Conservation (phyloP, 2,888 invertebrate genomes). For the Cremastinae sp. region DNA sequence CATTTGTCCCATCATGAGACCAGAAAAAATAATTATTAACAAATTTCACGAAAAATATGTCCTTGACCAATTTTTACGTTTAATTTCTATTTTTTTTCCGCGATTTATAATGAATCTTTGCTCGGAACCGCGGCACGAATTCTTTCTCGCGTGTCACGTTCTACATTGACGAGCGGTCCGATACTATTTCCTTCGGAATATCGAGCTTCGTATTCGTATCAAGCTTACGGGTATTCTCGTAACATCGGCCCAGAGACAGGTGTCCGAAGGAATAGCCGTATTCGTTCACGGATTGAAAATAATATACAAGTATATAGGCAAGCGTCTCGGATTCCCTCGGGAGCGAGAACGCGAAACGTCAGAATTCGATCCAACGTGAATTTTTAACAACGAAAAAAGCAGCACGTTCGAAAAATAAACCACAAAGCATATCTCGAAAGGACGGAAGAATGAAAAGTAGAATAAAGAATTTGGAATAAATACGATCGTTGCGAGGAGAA, state of each 20-base stretch:
- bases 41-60: background rate
- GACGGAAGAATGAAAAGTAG: too few species aligned
- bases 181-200: constrained; percentile 41
- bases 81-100: background rate
- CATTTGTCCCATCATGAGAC: too few species aligned
- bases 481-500: background rate
- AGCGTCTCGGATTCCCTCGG: constrained; percentile 24
- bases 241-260: constrained; percentile 43
- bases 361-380: background rate
- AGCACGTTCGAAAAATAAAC: background rate
- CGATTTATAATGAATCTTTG: background rate
- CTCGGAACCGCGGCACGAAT: constrained; percentile 15
- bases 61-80: too few species aligned
- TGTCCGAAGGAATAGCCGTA: constrained; percentile 56
- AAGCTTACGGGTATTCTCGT: constrained; percentile 41
- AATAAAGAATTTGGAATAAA: too few species aligned
- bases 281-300: constrained; percentile 32
- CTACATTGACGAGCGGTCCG: constrained; percentile 44
- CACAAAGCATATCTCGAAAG: too few species aligned
- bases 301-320: constrained; percentile 9
- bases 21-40: constrained; percentile 4
- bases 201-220: constrained; percentile 36
- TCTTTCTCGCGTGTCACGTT: constrained; percentile 30
- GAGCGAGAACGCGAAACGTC: constrained; percentile 1
- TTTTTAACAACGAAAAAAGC: background rate